Conservation (phyloP, 2,888 invertebrate genomes). For the Plusia festucae region DNA sequence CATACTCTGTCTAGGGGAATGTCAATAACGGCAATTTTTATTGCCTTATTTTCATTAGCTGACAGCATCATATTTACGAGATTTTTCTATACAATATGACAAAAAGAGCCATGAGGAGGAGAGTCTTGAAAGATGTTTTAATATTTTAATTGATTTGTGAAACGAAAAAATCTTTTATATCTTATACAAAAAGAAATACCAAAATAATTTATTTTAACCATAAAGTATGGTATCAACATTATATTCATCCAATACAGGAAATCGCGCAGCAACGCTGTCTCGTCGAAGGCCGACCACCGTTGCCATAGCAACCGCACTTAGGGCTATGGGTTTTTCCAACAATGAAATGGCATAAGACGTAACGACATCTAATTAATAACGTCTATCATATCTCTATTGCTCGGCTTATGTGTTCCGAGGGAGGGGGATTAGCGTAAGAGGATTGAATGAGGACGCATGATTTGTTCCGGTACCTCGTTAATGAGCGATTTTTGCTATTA, state of each 20-base stretch:
- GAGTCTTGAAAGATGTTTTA: neutral
- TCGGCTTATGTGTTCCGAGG: slow-evolving; percentile 75
- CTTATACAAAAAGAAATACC: neutral
- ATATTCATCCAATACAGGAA: slow-evolving; percentile 12
- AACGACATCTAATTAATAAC: slow-evolving; percentile 89
- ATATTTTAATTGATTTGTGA: neutral
- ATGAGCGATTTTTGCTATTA: slow-evolving; percentile 75
- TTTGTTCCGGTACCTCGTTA: slow-evolving; percentile 80
- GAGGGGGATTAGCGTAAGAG: slow-evolving; percentile 83
- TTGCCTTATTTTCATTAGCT: slow-evolving; percentile 51
- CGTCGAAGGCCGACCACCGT: slow-evolving; percentile 38
- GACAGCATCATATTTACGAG: slow-evolving; percentile 26
- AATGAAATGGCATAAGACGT: slow-evolving; percentile 87
- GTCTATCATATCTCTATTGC: slow-evolving; percentile 88
- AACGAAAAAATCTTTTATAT: neutral
- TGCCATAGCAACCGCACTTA: slow-evolving; percentile 70
- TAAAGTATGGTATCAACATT: neutral
- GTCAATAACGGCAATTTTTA: slow-evolving; percentile 54
- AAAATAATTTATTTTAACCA: neutral
- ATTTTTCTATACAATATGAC: slow-evolving; percentile 7
- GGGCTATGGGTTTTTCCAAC: slow-evolving; percentile 79
- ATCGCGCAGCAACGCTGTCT: slow-evolving; percentile 17
- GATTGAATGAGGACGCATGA: slow-evolving; percentile 85
- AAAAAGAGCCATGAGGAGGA: neutral
- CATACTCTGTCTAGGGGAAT: slow-evolving; percentile 40